Percentiles rank a stretch among this genome's conserved stretches.
phyloP scores from a whole-genome alignment of 2,888 invertebrate species.

The Ichneumon xanthorius region DNA sequence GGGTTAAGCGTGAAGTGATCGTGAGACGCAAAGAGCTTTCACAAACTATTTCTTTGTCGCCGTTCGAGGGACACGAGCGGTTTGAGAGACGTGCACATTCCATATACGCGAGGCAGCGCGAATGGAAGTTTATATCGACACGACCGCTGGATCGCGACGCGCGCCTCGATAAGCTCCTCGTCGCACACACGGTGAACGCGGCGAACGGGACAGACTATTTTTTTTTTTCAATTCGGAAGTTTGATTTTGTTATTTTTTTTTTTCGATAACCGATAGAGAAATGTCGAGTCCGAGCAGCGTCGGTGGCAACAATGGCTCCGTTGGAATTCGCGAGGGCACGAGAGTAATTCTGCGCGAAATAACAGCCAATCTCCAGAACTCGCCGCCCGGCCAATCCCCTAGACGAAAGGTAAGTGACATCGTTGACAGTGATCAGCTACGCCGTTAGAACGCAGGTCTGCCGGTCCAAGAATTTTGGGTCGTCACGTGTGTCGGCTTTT shows the following conservation, averaged over 20 bases:
- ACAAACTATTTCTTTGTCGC: constrained; percentile 28
- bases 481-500: constrained; percentile 43
- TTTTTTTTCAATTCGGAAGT: background rate
- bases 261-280: constrained; percentile 12
- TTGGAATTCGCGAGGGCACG: constrained; percentile 77
- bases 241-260: too few species aligned
- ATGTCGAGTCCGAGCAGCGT: constrained; percentile 77
- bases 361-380: constrained; percentile 80
- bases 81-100: constrained; percentile 14
- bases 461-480: constrained; percentile 34
- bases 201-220: background rate
- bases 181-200: background rate
- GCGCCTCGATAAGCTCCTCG: background rate
- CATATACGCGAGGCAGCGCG: background rate
- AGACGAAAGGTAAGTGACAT: constrained; percentile 74
- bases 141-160: constrained; percentile 6
- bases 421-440: background rate
- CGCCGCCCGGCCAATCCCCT: constrained; percentile 72
- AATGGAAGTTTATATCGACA: constrained; percentile 30
- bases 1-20: constrained; percentile 5
- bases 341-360: constrained; percentile 79
- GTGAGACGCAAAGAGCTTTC: background rate
- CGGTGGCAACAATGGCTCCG: constrained; percentile 60
- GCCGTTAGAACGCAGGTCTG: background rate
- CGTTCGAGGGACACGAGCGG: background rate